Base-by-base conservation (phyloP, 2,113 vertebrate species). In the Odobenus rosmarus region DNA sequence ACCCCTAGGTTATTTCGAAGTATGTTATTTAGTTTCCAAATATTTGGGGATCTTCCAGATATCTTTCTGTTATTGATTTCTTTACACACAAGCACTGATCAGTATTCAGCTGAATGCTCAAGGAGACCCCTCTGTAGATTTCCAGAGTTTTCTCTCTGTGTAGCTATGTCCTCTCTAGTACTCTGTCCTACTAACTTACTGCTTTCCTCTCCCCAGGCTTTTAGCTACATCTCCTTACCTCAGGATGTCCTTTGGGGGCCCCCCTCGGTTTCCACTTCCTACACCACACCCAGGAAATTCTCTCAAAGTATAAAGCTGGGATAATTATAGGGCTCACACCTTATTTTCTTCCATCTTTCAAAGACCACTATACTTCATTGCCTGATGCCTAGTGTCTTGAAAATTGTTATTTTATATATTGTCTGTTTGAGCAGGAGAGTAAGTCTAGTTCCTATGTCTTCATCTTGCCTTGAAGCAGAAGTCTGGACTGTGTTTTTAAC, bases 21-120 rank as follows among this genome's bases (percentile, higher is more conserved):
- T 95, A 7, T 93, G 18, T 91, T 84, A n/a, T 24, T 92, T 84
- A 7, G 14, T 95, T 90, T 77, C 5, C 71, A 62, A 57, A 61
- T 71, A 88, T 39, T 83, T 72, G 53, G 21, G 19, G 31, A 83
- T 71, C 93, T 84, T 67, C 76, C 16, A 39, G 42, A 31, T 88
- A 85, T 51, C 62, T 96, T 94, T 88, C 76, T 88, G 49, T 39
- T 88, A 31, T 9, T 51, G 31, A 42, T 77, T 76, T 92, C n/a
- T 86, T 96, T 82, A 77, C 4, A 55, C 12, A 80, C 19, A 5
- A 10, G 8, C 26, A 13, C n/a, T 82, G 21, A 31, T 74, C n/a
- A 80, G 24, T 91, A 42, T 51, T 62, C 33, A 84, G 16, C 14
- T 61, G 67, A 93, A 24, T 46, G 69, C 8, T 67, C 76, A 64